Conservation (phyloP, 1,140 invertebrate species). For the Agrypnia vestita region DNA sequence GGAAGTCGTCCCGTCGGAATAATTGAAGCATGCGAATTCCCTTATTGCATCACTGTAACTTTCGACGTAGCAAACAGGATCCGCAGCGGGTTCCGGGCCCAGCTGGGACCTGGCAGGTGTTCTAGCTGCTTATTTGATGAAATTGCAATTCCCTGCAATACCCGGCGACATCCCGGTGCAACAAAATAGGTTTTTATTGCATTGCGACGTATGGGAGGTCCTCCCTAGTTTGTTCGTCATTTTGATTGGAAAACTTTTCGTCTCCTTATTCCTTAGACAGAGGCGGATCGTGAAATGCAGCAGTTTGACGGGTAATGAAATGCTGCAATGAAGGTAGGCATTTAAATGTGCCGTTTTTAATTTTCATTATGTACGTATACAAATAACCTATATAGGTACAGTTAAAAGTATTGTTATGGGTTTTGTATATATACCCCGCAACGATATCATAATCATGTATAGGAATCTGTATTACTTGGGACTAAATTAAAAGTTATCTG, state of each 20-base stretch:
- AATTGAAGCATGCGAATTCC: slow-evolving; percentile 17
- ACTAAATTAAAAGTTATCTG: too few relatives aligned
- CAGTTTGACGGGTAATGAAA: too few relatives aligned
- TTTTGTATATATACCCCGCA: too few relatives aligned
- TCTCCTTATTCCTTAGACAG: neutral
- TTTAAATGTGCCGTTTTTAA: too few relatives aligned
- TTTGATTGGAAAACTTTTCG: slow-evolving; percentile 41
- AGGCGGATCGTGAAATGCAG: neutral
- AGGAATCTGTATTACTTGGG: too few relatives aligned
- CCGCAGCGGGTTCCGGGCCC: neutral
- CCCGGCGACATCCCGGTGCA: slow-evolving; percentile 37
- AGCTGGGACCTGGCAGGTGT: slow-evolving; percentile 33
- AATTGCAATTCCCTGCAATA: slow-evolving; percentile 40
- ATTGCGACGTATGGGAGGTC: slow-evolving; percentile 17
- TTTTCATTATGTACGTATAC: too few relatives aligned
- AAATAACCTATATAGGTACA: too few relatives aligned
- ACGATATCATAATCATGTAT: too few relatives aligned
- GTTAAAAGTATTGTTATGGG: too few relatives aligned
- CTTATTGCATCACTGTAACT: slow-evolving; percentile 26
- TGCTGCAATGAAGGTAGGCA: too few relatives aligned
- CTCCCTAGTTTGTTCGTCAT: slow-evolving; percentile 18
- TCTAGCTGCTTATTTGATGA: slow-evolving; percentile 29
- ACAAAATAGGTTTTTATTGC: slow-evolving; percentile 38
- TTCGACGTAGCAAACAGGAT: slow-evolving; percentile 10
- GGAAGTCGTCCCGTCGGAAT: slow-evolving; percentile 3